These are phyloP conservation scores for Coregonus clupeaformis DNA, from an alignment of 2,113 vertebrate genomes.

Conservation along the genomic window DNA sequence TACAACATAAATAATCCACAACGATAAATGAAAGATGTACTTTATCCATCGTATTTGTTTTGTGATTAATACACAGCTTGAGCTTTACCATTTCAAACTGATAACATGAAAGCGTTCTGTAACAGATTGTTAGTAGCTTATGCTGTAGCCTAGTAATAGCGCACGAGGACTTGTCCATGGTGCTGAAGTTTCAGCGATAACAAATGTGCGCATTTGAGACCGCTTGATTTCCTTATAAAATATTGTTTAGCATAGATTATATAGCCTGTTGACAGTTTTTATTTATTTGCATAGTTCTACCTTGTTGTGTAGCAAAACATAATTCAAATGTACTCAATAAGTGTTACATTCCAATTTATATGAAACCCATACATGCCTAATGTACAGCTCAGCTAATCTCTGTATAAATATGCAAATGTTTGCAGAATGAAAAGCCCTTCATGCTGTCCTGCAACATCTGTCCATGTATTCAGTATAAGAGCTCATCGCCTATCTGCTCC, in stretches of 20 bases:
- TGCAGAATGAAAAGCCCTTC: constrained; percentile 47
- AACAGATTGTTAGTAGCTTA: not conserved
- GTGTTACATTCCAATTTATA: constrained; percentile 6
- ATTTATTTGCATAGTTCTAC: too few species aligned
- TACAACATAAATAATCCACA: not conserved
- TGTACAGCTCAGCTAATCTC: constrained; percentile 35
- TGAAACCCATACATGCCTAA: constrained; percentile 25
- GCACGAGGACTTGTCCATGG: constrained; percentile 70
- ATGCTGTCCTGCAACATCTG: constrained; percentile 62
- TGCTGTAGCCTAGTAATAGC: not conserved
- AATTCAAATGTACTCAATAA: constrained; percentile 39
- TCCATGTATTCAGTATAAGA: constrained; percentile 50
- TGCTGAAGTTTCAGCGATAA: constrained; percentile 58
- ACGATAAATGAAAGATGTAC: not conserved
- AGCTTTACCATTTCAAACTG: not conserved
- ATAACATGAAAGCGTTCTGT: not conserved
- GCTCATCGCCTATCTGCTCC: constrained; percentile 60
- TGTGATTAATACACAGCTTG: not conserved
- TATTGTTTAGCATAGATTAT: not conserved
- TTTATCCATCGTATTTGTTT: not conserved
- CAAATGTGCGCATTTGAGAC: not conserved
- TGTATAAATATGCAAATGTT: constrained; percentile 52
- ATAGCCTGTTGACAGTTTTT: not conserved
- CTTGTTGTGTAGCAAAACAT: not conserved
- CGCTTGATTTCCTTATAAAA: not conserved